Base-by-base conservation (phyloP, 2,888 invertebrate species). In the Julus scanicus region DNA sequence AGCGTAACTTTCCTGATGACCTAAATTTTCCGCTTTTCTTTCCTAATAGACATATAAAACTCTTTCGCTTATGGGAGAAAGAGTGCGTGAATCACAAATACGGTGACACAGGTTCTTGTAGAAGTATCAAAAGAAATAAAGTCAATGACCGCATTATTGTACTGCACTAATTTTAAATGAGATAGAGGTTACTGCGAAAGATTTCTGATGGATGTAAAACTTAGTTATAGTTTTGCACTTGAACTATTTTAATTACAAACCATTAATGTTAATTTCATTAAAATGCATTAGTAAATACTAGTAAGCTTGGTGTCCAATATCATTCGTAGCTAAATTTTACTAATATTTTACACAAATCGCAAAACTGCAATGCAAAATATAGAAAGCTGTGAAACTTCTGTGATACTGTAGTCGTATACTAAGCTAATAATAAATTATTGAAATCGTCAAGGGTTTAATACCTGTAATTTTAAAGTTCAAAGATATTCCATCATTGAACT, bases 121-220 rank as follows among this genome's bases (percentile, higher is more conserved):
- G 17, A 53, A 53, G 53, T 53, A 63, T n/a, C n/a, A 63, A 63
- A n/a, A 53, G 53, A 53, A 53, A 53, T 53, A 63, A 63, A 63
- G 63, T 63, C 63, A 63, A 63, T 20, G 63, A 63, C 63, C 63
- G 63, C 63, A 63, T 63, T 63, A 63, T 20, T 63, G 63, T 20
- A 5, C n/a, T 5, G n/a, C 63, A 20, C 2, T 63, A 63, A n/a
- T 63, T 63, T 63, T 3, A 63, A 63, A 20, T 63, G 17, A 4
- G 2, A 17, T n/a, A 63, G 20, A 63, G 20, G 63, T 63, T 6
- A 6, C n/a, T 20, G 20, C n/a, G 63, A 63, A 63, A 15, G 63
- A 63, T 63, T 63, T 3, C n/a, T n/a, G 63, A 63, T 63, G 63
- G 20, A 63, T 8, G 5, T 20, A 0, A 20, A 63, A 63, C 17